Evolutionary conservation across 92 coral and sea anemone species (phyloP).

Genomic region (Phenganax subtilis): DNA sequence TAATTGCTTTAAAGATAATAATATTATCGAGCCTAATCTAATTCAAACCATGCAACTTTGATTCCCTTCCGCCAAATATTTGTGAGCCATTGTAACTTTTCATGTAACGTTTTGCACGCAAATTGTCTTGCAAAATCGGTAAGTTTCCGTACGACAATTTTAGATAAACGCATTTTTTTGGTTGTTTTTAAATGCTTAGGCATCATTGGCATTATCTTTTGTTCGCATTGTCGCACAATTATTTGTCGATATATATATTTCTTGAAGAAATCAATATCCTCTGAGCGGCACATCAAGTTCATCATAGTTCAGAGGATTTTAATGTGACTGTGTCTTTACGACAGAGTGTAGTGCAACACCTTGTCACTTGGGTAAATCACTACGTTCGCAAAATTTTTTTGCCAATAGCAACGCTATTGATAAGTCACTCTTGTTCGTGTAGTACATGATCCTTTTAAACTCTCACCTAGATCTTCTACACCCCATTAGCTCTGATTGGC

Average conservation of each 20-base stretch:
- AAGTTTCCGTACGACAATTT: no score
- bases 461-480: slow-evolving; percentile 18
- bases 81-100: no score
- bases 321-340: slow-evolving; percentile 35
- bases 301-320: slow-evolving; percentile 43
- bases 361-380: slow-evolving; percentile 28
- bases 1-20: no score
- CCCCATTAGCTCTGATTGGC: slow-evolving; percentile 29
- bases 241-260: not conserved
- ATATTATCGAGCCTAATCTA: no score
- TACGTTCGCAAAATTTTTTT: not conserved
- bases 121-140: no score
- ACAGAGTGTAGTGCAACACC: slow-evolving; percentile 36
- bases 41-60: no score
- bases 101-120: no score
- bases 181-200: not conserved
- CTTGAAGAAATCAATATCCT: slow-evolving; percentile 25
- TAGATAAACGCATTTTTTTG: no score
- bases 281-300: slow-evolving; percentile 49
- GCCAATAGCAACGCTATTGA: not conserved
- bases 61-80: no score
- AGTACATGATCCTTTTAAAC: not conserved
- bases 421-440: not conserved
- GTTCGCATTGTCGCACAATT: not conserved
- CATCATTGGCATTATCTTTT: not conserved